phyloP scores from a whole-genome alignment of 2,888 invertebrate genomes.

The Ectemnius continuus region DNA sequence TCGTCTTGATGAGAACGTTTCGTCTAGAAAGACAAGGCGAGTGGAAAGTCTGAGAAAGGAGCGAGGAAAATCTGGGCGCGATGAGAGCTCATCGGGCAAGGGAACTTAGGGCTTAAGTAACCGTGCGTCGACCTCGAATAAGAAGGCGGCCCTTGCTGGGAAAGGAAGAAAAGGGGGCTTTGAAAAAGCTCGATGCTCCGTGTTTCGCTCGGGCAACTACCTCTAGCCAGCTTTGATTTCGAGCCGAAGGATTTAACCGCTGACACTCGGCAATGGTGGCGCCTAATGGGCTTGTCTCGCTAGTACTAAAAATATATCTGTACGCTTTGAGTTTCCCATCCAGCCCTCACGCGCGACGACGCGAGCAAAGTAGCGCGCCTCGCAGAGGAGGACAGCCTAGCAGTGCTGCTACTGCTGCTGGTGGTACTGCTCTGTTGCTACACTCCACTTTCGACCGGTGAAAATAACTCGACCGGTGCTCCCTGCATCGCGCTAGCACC shows the following conservation, averaged over 20 bases:
- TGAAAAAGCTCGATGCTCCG: constrained; percentile 37
- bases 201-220: constrained; percentile 33
- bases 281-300: constrained; percentile 67
- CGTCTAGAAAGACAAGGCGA: constrained; percentile 15
- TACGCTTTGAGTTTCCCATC: constrained; percentile 65
- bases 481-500: constrained; percentile 28
- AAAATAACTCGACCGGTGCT: constrained; percentile 64
- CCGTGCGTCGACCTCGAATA: neutral
- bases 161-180: neutral
- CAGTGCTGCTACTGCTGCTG: constrained; percentile 41
- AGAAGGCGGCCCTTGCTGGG: neutral
- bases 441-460: constrained; percentile 64
- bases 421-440: no score
- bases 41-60: neutral
- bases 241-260: constrained; percentile 61
- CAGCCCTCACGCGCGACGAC: constrained; percentile 22
- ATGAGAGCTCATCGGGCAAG: constrained; percentile 1
- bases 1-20: constrained; percentile 39
- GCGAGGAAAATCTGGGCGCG: no score
- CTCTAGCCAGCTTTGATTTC: constrained; percentile 58
- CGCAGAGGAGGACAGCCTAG: constrained; percentile 9
- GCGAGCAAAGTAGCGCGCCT: constrained; percentile 18
- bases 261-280: constrained; percentile 59
- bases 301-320: constrained; percentile 62
- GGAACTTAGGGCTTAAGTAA: constrained; percentile 14